Evolutionary conservation across 2,797 vertebrate genomes (phyloP).

Genomic region (Tarsius wallacei): DNA sequence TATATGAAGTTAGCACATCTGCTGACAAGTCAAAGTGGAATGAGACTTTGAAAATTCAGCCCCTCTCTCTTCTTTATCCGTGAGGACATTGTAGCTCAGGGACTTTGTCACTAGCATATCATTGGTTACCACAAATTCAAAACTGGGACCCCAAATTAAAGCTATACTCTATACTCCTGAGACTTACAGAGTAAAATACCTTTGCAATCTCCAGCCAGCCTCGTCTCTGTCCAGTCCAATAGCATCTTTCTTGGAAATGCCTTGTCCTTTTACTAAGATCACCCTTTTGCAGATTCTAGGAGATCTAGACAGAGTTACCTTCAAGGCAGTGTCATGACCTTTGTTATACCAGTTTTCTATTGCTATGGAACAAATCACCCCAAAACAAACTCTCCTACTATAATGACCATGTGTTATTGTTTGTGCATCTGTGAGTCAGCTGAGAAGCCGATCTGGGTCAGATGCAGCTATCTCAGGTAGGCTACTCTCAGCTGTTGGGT

Average conservation of each 20-base stretch:
- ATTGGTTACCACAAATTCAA: not conserved
- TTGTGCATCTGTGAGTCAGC: not conserved
- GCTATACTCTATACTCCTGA: not conserved
- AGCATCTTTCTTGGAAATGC: not conserved
- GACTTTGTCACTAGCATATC: not conserved
- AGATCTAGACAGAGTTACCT: not conserved
- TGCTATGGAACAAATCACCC: not conserved
- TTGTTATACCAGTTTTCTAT: not conserved
- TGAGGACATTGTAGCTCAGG: not conserved
- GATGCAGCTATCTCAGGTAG: not conserved
- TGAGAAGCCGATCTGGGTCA: not conserved
- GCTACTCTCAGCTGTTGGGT: not conserved
- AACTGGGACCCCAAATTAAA: not conserved
- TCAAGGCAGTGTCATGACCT: not conserved
- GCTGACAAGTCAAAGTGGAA: not conserved
- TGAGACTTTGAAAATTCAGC: not conserved
- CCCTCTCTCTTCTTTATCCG: not conserved
- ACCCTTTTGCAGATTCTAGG: not conserved
- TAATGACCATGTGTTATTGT: not conserved
- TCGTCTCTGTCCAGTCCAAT: not conserved
- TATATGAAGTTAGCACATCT: not conserved
- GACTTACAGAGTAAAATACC: not conserved
- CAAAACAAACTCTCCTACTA: not conserved
- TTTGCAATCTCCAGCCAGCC: not conserved
- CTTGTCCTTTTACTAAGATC: not conserved